These are phyloP conservation scores for Ailuropoda melanoleuca DNA, from an alignment of 2,113 vertebrate species.

Conservation along the genomic window DNA sequence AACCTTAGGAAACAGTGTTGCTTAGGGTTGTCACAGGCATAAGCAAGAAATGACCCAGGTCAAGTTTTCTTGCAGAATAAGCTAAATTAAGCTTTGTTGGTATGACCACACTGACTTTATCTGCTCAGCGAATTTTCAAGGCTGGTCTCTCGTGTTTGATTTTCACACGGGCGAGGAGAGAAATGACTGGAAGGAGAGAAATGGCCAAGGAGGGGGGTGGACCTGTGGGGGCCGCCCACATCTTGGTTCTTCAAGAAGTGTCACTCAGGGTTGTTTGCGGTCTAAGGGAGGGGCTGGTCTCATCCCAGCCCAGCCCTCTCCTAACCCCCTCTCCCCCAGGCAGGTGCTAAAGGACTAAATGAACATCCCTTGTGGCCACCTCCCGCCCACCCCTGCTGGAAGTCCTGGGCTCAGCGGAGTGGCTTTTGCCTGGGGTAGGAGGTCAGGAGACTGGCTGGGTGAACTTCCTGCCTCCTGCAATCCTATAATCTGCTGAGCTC, in stretches of 20 bases:
- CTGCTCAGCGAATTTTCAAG: background rate
- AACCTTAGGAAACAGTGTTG: background rate
- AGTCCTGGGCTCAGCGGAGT: background rate
- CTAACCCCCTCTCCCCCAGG: background rate
- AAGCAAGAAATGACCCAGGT: background rate
- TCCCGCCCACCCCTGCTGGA: accelerated
- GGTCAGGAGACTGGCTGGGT: background rate
- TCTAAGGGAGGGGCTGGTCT: background rate
- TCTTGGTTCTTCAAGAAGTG: background rate
- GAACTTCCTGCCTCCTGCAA: background rate
- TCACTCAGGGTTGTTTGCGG: background rate
- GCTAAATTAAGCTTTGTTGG: background rate
- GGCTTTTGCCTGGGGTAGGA: background rate
- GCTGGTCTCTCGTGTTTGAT: background rate
- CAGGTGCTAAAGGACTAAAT: background rate
- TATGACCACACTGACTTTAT: background rate
- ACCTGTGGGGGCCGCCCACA: too few relatives aligned
- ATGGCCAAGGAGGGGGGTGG: background rate
- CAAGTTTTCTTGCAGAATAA: background rate
- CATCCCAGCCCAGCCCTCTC: background rate
- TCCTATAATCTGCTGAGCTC: accelerated
- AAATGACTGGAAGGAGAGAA: background rate
- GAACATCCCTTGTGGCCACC: background rate
- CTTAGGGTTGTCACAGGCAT: background rate
- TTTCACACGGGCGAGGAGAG: background rate